Conservation (phyloP, 2,113 vertebrate genomes). For the Desmodus rotundus region DNA sequence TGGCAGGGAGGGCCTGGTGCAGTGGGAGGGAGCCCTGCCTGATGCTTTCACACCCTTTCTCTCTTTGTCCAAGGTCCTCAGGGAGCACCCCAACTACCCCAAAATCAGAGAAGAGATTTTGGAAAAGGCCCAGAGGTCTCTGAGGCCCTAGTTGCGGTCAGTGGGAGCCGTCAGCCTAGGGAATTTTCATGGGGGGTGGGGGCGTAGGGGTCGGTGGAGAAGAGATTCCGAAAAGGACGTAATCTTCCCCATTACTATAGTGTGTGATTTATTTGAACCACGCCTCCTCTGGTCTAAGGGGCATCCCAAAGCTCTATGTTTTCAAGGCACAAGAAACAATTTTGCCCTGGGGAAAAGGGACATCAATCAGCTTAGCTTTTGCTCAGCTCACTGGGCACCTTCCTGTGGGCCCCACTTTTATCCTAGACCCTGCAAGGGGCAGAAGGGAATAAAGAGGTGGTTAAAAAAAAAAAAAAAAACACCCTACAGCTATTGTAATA, state of each 20-base stretch:
- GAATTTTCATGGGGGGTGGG: neutral
- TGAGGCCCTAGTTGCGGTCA: conserved; percentile 68
- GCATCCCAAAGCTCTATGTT: neutral
- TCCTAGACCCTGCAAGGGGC: neutral
- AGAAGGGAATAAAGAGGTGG: neutral
- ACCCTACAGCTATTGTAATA: neutral
- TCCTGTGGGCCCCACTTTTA: neutral
- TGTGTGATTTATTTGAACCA: neutral
- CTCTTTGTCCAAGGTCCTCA: conserved; percentile 76
- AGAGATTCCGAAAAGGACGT: neutral
- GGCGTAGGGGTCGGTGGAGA: neutral
- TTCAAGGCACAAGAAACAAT: neutral
- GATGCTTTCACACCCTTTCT: neutral
- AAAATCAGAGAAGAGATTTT: conserved; percentile 81
- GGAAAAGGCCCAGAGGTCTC: conserved; percentile 76
- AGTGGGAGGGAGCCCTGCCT: neutral
- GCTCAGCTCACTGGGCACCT: neutral
- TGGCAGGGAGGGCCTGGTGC: neutral
- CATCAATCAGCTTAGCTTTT: neutral
- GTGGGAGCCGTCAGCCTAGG: neutral
- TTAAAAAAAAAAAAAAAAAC: neutral
- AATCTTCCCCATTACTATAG: neutral
- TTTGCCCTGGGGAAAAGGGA: neutral
- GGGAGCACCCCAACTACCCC: conserved; percentile 79
- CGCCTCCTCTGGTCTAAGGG: neutral